Base-by-base conservation (phyloP, 2,888 invertebrate species). In the Zeuzera pyrina region DNA sequence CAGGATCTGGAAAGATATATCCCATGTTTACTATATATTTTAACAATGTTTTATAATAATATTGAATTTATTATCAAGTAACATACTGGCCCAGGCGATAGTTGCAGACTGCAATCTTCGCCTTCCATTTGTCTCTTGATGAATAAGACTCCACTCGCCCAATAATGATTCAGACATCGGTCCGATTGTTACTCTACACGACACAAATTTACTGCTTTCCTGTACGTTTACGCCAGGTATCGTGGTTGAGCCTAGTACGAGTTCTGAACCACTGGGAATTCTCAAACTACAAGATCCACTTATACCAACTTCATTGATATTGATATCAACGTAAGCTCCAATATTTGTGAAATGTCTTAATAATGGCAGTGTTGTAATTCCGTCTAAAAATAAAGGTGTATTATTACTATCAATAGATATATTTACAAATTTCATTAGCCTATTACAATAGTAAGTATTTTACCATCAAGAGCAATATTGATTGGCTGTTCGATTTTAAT, bases 131-230 rank as follows among this genome's bases (percentile, higher is more conserved):
- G 29, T 19, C 14, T 30, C 30, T 22, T 27, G 19, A 5, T 19
- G 19, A 6, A 19, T 19, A 6, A 19, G 8, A 19, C n/a, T 35
- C 57, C 57, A 57, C 2, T 43, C 38, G 12, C 56, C 57, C 12
- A 56, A 12, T 10, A 52, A 30, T 2, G 35, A 32, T n/a, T 38
- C 35, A 12, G 34, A 34, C 45, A 57, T 52, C 4, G 54, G 52
- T 1, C 56, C 53, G 28, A 57, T 39, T 19, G 50, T 55, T n/a
- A 56, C 39, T 26, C 54, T 43, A 33, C 56, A 55, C 2, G 54
- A 50, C 7, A 52, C 56, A 29, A 42, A 54, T 12, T 42, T 35
- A 36, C 47, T 56, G 16, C 37, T 43, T 2, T 28, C 28, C 8
- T 45, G 46, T 24, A 39, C 29, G 1, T 23, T 42, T 3, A 57